Evolutionary conservation across 2,888 invertebrate species (phyloP), one percentile per base, ranked within the genome.

Genomic region (Diplazon laetatorius): DNA sequence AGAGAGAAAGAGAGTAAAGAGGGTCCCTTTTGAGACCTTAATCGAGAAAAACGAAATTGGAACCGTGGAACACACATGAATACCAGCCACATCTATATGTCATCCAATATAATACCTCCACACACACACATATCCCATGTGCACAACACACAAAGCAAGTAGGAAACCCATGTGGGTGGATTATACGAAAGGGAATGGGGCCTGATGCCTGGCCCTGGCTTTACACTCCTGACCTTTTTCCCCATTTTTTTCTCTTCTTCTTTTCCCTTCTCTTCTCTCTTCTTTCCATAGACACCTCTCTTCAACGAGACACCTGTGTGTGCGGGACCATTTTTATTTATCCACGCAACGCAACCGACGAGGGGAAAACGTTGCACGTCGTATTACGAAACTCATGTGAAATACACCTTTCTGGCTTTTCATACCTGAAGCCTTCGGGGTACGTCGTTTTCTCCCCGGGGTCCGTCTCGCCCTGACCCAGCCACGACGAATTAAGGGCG

Each of bases 291-390:
- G n/a, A n/a, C n/a, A n/a, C n/a, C n/a, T n/a, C n/a, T n/a, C n/a
- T n/a, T n/a, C n/a, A 84, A 82, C 80, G 77, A 87, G 85, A 86
- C 88, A 88, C 88, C 88, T 88, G 88, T 88, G 87, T 83, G 82
- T 82, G 55, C 76, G 82, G 84, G 84, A n/a, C 82, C 82, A 85
- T 83, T 80, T 84, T 86, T 86, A 86, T 88, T 87, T 85, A 82
- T 86, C 80, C 83, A 80, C 79, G 76, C 75, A 62, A n/a, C 72
- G 59, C 57, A 70, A 62, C 46, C 69, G 66, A 20, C 60, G 73
- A 60, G 20, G 71, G 78, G 76, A 76, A 80, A 78, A 78, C 73
- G 71, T 71, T 70, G 66, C 78, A 37, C n/a, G 78, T 80, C 80
- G 85, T 75, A 77, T 84, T 82, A 83, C 82, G 80, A 85, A 82